Evolutionary conservation across 1,140 invertebrate genomes (phyloP).

Genomic region (Hylaeus anthracinus): DNA sequence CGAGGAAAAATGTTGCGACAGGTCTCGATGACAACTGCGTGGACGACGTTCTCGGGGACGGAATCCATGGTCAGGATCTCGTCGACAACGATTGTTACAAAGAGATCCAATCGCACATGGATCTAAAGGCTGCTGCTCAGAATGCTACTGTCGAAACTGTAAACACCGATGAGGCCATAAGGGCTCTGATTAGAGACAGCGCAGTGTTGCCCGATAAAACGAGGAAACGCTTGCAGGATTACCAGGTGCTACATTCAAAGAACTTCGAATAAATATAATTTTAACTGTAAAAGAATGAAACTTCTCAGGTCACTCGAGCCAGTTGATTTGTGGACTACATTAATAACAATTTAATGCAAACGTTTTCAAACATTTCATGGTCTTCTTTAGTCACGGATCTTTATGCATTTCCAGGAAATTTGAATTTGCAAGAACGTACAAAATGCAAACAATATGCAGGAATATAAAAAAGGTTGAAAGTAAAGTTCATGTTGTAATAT

Average conservation of each 20-base stretch:
- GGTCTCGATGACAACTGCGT: slow-evolving; percentile 78
- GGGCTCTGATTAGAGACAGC: slow-evolving; percentile 81
- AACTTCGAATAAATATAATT: background rate
- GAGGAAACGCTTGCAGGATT: slow-evolving; percentile 71
- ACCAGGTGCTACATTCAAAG: slow-evolving; percentile 66
- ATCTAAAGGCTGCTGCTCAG: slow-evolving; percentile 66
- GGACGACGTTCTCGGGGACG: slow-evolving; percentile 80
- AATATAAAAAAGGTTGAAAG: too few species aligned
- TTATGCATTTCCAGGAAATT: too few species aligned
- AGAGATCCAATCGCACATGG: slow-evolving; percentile 73
- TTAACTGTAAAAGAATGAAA: too few species aligned
- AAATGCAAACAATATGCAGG: too few species aligned
- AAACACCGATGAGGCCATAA: slow-evolving; percentile 76
- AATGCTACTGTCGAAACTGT: slow-evolving; percentile 61
- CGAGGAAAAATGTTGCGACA: slow-evolving; percentile 29
- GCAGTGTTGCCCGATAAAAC: slow-evolving; percentile 81
- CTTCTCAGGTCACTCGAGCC: too few species aligned
- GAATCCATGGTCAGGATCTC: slow-evolving; percentile 77
- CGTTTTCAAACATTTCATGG: too few species aligned
- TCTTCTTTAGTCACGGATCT: too few species aligned
- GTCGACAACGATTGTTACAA: slow-evolving; percentile 78
- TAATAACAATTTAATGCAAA: too few species aligned
- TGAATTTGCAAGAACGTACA: too few species aligned
- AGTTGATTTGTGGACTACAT: too few species aligned
- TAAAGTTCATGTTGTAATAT: too few species aligned